These are phyloP conservation scores for Drosophila mauritiana DNA, from an alignment of 1,140 invertebrate genomes.

Conservation along the genomic window DNA sequence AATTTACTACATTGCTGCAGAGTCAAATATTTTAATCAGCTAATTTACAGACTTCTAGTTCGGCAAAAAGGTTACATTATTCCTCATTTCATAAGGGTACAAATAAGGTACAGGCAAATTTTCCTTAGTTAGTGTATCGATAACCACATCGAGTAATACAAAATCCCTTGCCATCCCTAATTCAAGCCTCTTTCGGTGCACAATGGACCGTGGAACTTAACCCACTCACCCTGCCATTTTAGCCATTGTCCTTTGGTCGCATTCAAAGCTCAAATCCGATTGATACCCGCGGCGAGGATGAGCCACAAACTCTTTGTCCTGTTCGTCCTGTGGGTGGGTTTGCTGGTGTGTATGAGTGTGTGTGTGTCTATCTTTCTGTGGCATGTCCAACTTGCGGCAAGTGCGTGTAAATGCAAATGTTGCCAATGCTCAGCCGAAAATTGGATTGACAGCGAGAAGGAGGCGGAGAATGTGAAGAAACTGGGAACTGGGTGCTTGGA, in stretches of 20 bases:
- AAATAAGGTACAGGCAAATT: not conserved
- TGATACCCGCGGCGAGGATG: conserved; percentile 24
- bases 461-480: not conserved
- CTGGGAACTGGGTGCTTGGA: not conserved
- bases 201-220: conserved; percentile 12
- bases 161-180: conserved; percentile 1
- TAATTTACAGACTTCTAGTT: no score
- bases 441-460: conserved; percentile 50
- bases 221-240: conserved; percentile 8
- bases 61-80: no score
- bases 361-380: not conserved
- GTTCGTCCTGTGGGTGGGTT: not conserved
- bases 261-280: conserved; percentile 40
- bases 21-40: no score
- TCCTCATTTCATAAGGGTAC: not conserved
- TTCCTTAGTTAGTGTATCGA: not conserved
- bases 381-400: conserved; percentile 73
- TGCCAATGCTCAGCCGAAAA: conserved; percentile 77
- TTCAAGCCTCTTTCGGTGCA: not conserved
- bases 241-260: conserved; percentile 24
- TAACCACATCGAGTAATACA: not conserved
- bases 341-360: conserved; percentile 12
- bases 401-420: conserved; percentile 80
- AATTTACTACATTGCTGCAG: no score
- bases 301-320: conserved; percentile 6